A percentile compares a stretch with the other conserved stretches of the same genome.
These are phyloP conservation scores for Antechinus flavipes DNA, from an alignment of 2,113 vertebrate genomes.

Conservation along the genomic window DNA sequence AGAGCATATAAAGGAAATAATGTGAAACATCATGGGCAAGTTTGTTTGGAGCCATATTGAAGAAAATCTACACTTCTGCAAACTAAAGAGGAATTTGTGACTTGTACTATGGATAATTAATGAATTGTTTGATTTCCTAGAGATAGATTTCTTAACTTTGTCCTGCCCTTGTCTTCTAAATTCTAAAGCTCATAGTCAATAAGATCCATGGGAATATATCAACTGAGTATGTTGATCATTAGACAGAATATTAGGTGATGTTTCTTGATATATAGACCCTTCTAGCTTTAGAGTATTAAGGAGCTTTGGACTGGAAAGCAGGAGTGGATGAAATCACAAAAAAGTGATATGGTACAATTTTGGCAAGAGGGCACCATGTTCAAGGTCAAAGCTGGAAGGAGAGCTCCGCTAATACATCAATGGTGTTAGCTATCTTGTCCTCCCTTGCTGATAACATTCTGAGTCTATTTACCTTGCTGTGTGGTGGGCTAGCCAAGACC, in stretches of 20 bases:
- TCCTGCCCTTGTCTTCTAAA: not conserved
- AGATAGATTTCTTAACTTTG: not conserved
- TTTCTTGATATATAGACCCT: not conserved
- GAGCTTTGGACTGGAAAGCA: not conserved
- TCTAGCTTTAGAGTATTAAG: not conserved
- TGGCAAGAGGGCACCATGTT: not conserved
- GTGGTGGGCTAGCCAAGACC: not conserved
- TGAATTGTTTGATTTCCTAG: not conserved
- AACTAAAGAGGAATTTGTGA: not conserved
- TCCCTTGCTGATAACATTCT: not conserved
- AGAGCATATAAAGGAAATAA: not conserved
- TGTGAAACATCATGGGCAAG: not conserved
- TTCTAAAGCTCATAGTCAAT: not conserved
- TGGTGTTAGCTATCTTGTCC: not conserved
- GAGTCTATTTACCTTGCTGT: not conserved
- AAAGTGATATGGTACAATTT: not conserved
- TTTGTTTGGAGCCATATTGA: not conserved
- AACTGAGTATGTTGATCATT: not conserved
- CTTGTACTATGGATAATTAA: not conserved
- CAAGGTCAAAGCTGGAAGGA: not conserved
- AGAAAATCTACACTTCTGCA: not conserved
- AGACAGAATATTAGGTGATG: not conserved
- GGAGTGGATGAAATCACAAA: not conserved
- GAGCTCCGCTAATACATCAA: not conserved
- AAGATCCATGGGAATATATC: not conserved